Conservation (phyloP, 2,888 invertebrate species). For the Chrysina gloriosa region DNA sequence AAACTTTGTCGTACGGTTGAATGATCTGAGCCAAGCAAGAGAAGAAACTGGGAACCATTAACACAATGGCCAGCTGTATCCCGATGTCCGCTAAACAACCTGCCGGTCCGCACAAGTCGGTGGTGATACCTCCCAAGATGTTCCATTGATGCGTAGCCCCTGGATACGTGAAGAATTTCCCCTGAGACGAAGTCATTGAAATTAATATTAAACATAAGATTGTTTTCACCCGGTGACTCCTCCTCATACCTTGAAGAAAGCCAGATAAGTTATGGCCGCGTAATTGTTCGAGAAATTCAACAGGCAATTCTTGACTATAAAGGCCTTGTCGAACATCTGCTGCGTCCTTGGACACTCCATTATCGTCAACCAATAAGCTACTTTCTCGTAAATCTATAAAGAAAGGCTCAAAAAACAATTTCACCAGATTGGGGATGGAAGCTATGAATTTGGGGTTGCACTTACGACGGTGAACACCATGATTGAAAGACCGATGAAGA, state of each 20-base stretch:
- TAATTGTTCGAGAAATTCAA: slow-evolving; percentile 50
- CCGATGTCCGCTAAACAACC: slow-evolving; percentile 69
- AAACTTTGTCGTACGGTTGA: slow-evolving; percentile 64
- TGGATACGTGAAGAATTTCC: slow-evolving; percentile 61
- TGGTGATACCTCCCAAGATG: slow-evolving; percentile 48
- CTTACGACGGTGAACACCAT: slow-evolving; percentile 36
- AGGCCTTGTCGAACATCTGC: slow-evolving; percentile 48
- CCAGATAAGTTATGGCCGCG: slow-evolving; percentile 51
- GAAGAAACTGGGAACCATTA: slow-evolving; percentile 68
- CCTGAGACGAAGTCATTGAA: slow-evolving; percentile 55
- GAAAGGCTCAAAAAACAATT: background rate
- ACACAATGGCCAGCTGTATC: slow-evolving; percentile 68
- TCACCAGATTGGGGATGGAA: background rate
- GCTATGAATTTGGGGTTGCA: slow-evolving; percentile 17
- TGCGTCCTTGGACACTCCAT: slow-evolving; percentile 52
- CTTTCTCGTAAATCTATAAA: slow-evolving; percentile 46
- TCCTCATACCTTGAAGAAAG: slow-evolving; percentile 52
- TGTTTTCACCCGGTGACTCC: too few relatives aligned
- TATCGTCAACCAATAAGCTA: slow-evolving; percentile 48
- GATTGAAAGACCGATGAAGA: slow-evolving; percentile 37
- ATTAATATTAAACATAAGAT: too few relatives aligned
- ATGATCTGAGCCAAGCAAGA: slow-evolving; percentile 67
- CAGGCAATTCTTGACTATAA: slow-evolving; percentile 51
- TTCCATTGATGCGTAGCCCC: slow-evolving; percentile 53
- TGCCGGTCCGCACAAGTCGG: slow-evolving; percentile 63